Evolutionary conservation across 2,797 vertebrate genomes (phyloP), one percentile per base, ranked within the genome.

Genomic region (Denticeps clupeoides): DNA sequence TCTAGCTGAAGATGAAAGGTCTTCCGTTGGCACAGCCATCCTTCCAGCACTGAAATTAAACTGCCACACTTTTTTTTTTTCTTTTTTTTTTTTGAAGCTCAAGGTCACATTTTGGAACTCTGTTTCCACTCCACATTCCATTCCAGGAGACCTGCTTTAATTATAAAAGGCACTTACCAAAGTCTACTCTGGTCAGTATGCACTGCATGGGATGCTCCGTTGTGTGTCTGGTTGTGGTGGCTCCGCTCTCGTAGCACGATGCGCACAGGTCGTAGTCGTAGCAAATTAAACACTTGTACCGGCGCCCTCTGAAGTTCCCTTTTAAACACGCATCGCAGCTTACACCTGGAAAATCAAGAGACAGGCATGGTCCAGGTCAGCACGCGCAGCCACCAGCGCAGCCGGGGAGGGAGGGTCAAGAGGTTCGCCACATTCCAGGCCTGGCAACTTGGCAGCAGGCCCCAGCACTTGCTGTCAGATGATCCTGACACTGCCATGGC

Each of bases 311-410:
- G 69, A 99, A 99, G 81, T 98, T 98, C 79, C 94, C 95, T 87
- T 99, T 99, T 80, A 99, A 94, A 93, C 95, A 99, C 67, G 93
- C 95, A 82, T 99, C 95, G 70, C 95, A 97, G 90, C 93, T 99
- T 86, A 99, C 95, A 90, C 95, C 95, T 98, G 79, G 9, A 56
- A 16, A 4, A 13, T 7, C 4, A 31, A 11, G 15, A n/a, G n/a
- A n/a, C 3, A 12, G 4, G 29, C 38, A 33, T 5, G 1, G 12
- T 33, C 2, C 56, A 13, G 21, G 42, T 49, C 26, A 49, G 47
- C 42, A 31, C 41, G 10, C 6, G 23, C 5, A 16, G 43, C 13
- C 21, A 19, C 7, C 13, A 27, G 21, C 21, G n/a, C 7, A 25
- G 19, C 24, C 11, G 3, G 7, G 19, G 2, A 12, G 4, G 22